A percentile compares a stretch with the other conserved stretches of the same genome.
Evolutionary conservation across 2,113 vertebrate species (phyloP).

Genomic region (Rhinolophus sinicus): DNA sequence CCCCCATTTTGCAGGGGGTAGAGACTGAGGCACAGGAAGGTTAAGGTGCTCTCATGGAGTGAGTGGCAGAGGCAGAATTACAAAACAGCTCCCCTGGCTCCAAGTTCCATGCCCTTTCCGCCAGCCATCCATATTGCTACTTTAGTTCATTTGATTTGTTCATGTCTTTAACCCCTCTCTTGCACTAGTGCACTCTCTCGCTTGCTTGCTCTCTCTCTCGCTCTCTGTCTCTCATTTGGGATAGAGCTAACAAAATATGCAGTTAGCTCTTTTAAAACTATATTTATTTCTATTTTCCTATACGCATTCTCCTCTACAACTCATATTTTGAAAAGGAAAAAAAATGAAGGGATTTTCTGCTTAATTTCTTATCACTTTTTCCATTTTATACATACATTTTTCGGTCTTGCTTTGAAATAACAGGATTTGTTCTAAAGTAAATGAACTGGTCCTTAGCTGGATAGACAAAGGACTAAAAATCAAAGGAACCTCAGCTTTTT

Average conservation of each 20-base stretch:
- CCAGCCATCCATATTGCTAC: background rate
- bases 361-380: constrained; percentile 29
- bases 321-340: background rate
- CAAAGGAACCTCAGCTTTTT: constrained; percentile 40
- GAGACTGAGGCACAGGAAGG: background rate
- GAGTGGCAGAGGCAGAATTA: background rate
- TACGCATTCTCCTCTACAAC: background rate
- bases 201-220: too few species aligned
- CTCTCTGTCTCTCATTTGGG: background rate
- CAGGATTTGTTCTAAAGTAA: background rate
- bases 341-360: background rate
- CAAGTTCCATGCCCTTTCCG: background rate
- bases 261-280: constrained; percentile 2
- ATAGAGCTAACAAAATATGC: background rate
- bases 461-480: constrained; percentile 43
- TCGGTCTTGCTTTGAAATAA: constrained; percentile 42
- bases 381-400: constrained; percentile 14
- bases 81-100: background rate
- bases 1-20: background rate
- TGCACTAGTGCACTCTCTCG: too few species aligned
- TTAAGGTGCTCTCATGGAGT: background rate
- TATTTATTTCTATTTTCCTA: constrained; percentile 23
- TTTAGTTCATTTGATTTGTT: background rate
- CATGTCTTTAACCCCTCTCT: background rate
- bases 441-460: constrained; percentile 42